Percentiles rank a stretch among this genome's conserved stretches.
These are phyloP conservation scores for Pegoplata infirma DNA, from an alignment of 2,888 invertebrate species.

Conservation along the genomic window DNA sequence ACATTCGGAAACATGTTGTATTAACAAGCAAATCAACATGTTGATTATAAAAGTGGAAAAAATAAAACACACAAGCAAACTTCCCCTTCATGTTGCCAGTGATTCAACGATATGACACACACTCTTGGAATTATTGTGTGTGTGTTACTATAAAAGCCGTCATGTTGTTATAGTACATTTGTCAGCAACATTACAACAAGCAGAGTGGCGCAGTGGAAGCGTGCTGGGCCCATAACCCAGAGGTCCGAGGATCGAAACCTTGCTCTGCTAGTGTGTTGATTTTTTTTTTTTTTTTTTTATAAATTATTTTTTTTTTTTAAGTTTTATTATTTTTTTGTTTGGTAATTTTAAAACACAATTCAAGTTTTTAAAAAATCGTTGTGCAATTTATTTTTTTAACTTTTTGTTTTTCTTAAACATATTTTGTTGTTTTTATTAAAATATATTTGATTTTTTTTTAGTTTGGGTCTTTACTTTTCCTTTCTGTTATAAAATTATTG, in stretches of 20 bases:
- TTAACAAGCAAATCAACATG: not conserved
- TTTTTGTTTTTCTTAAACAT: no score
- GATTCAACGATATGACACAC: no score
- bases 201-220: slow-evolving; percentile 90
- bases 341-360: no score
- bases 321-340: no score
- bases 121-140: not conserved
- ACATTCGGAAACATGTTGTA: not conserved
- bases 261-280: slow-evolving; percentile 74
- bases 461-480: no score
- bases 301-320: not conserved
- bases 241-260: slow-evolving; percentile 79
- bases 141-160: not conserved
- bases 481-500: no score
- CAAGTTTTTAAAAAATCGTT: no score
- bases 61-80: not conserved
- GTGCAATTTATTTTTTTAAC: no score
- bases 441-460: no score
- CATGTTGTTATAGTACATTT: not conserved
- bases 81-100: not conserved
- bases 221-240: slow-evolving; percentile 88
- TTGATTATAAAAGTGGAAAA: not conserved
- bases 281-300: slow-evolving; percentile 1
- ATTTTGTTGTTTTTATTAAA: no score
- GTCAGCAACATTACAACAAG: slow-evolving; percentile 70